Evolutionary conservation across 2,797 vertebrate species (phyloP), one percentile per base, ranked within the genome.

Genomic region (Falco novaeseelandiae): DNA sequence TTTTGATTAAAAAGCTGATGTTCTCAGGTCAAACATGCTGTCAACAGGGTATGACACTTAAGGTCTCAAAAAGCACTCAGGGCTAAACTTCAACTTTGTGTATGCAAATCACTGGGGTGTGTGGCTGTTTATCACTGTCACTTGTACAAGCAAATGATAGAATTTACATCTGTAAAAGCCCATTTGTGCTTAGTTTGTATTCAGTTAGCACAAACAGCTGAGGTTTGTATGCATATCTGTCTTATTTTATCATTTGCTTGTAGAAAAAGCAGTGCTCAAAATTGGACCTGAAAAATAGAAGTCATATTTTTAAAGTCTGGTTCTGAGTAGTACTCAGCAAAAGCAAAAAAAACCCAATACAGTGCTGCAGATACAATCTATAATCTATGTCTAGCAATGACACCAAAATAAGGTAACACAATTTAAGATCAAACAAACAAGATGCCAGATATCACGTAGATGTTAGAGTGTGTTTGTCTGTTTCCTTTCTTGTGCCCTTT

Each of bases 151-250:
- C 55, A 96, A 95, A 94, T 93, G 88, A 93, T 94, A 89, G 86
- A 96, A 96, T 96, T 96, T 96, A 95, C 89, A 96, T 95, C 62
- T 80, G 89, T 91, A 96, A 96, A 96, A 93, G 89, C 83, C 92
- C 32, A 65, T 94, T 97, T 88, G 69, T 72, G 69, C 77, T 95
- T 92, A 90, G 84, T 94, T 96, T 94, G 88, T 94, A 94, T 96
- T 96, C 91, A 82, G 91, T 89, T 87, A 93, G 82, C 74, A 83
- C 73, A 94, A 65, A 52, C 38, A 69, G 87, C 89, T 71, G 82
- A 87, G 61, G 72, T 94, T 94, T 93, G 82, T 93, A 84, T 87
- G 87, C 91, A 80, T 94, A 96, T 92, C 94, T 95, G 69, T 96
- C 10, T 93, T 93, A 83, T 92, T 94, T 93, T 90, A 94, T 94